These are phyloP conservation scores for Lipophrys pholis DNA, from an alignment of 2,113 vertebrate species.

Conservation along the genomic window DNA sequence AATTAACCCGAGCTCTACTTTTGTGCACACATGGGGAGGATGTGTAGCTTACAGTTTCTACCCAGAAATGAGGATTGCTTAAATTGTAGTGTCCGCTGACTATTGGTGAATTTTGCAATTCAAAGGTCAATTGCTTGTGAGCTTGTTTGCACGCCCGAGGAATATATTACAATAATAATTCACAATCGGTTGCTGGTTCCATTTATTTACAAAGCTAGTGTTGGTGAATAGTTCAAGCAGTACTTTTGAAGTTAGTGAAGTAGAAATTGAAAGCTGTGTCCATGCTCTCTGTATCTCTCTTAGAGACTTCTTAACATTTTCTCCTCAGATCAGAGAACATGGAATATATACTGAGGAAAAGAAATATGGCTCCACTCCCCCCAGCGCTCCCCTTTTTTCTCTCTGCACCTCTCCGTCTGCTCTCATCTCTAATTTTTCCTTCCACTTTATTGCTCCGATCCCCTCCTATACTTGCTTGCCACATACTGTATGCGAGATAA, in stretches of 20 bases:
- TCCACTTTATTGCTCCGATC: constrained; percentile 43
- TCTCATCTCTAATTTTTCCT: constrained; percentile 54
- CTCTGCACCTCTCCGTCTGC: constrained; percentile 30
- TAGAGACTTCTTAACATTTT: constrained; percentile 81
- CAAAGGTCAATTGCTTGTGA: not conserved
- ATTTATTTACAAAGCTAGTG: constrained; percentile 16
- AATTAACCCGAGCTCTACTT: not conserved
- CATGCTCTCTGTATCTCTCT: constrained; percentile 78
- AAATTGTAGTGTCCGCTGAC: constrained; percentile 37
- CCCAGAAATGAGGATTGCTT: not conserved
- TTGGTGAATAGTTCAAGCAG: constrained; percentile 14
- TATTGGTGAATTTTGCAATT: not conserved
- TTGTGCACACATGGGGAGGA: not conserved
- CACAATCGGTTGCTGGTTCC: not conserved
- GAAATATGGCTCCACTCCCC: constrained; percentile 31
- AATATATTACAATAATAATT: not conserved
- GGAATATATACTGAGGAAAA: constrained; percentile 50
- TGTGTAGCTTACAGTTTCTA: not conserved
- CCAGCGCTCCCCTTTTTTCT: constrained; percentile 34
- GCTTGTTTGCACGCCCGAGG: not conserved
- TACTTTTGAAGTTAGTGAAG: constrained; percentile 39
- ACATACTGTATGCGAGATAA: constrained; percentile 60
- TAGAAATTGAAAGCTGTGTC: constrained; percentile 38
- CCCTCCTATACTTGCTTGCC: constrained; percentile 27
- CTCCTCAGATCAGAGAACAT: constrained; percentile 61